Base-by-base conservation (phyloP, 2,113 vertebrate species). In the Ariopsis seemanni region DNA sequence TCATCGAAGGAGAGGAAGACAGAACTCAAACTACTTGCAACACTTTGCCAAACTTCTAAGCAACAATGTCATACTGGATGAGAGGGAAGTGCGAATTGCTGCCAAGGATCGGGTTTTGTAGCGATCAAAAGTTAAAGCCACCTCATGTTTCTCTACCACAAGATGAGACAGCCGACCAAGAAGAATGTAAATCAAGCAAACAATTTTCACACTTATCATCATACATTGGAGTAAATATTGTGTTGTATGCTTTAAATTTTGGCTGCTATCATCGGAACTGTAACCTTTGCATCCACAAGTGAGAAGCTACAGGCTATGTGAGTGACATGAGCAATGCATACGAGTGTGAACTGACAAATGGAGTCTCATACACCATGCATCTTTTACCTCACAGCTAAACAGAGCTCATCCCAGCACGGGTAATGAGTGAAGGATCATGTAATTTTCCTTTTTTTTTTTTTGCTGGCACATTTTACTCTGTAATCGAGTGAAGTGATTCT, bases 401-500 rank as follows among this genome's bases (percentile, higher is more conserved):
- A 85, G 18, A 75, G 10, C 15, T 9, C 22, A 63, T 67, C 27
- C 48, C 52, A 74, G 67, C 18, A 30, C 14, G 6, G 48, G n/a
- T 83, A 65, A 53, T 52, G 85, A 62, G 17, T 79, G 34, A 62
- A 86, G 30, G 8, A 34, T 52, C 22, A 27, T 63, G 42, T 18
- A 67, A 63, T 84, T 27, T 22, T 48, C 25, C 2, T 15, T 12
- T 74, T 58, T 34, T 30, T 60, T 72, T 34, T 42, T 42, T 17
- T 34, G 17, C 25, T 85, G 52, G 67, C 30, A 65, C 12, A 14
- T 30, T 67, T 77, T 85, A 20, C 67, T 84, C 63, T 83, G 22
- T 58, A 88, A 88, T 65, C 57, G 34, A 88, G 18, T 52, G 50
- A 85, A 85, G 67, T 30, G 42, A 63, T 27, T 48, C 20, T 27